phyloP scores from a whole-genome alignment of 2,888 invertebrate genomes.

The Pterostichus niger region DNA sequence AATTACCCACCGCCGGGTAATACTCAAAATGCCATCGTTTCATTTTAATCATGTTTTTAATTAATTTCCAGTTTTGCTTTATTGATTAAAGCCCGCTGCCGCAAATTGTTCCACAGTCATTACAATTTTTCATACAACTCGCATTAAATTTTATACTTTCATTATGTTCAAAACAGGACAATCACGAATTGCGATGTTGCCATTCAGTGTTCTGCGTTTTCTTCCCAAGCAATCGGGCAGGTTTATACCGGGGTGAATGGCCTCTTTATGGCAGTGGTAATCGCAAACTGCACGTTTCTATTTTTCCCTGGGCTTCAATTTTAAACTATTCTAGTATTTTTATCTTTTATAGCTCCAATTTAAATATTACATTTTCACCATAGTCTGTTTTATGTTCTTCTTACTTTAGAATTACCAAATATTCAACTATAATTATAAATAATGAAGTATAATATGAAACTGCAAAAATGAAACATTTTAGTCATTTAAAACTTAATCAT shows the following conservation, averaged over 20 bases:
- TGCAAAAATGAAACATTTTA: no score
- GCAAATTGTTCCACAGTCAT: not conserved
- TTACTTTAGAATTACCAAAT: no score
- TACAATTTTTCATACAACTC: conserved; percentile 21
- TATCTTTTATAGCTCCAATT: not conserved
- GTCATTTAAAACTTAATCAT: no score
- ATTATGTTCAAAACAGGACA: not conserved
- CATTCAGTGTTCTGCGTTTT: conserved; percentile 7
- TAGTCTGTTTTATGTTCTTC: no score
- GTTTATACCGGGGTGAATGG: conserved; percentile 11
- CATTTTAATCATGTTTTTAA: conserved; percentile 38
- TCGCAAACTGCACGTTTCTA: not conserved
- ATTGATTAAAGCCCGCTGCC: not conserved
- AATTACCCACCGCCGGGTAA: not conserved
- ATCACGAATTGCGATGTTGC: conserved; percentile 3
- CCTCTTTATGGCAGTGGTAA: conserved; percentile 20
- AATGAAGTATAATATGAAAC: no score
- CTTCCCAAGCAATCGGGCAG: not conserved
- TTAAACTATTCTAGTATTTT: conserved; percentile 7
- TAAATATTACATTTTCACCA: not conserved
- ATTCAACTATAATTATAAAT: no score
- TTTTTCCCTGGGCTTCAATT: not conserved
- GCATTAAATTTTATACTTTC: conserved; percentile 33
- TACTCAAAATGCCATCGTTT: conserved; percentile 20
- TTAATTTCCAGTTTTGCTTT: conserved; percentile 20